Evolutionary conservation across 2,888 invertebrate species (phyloP).

Genomic region (Cryptosula pallasiana): DNA sequence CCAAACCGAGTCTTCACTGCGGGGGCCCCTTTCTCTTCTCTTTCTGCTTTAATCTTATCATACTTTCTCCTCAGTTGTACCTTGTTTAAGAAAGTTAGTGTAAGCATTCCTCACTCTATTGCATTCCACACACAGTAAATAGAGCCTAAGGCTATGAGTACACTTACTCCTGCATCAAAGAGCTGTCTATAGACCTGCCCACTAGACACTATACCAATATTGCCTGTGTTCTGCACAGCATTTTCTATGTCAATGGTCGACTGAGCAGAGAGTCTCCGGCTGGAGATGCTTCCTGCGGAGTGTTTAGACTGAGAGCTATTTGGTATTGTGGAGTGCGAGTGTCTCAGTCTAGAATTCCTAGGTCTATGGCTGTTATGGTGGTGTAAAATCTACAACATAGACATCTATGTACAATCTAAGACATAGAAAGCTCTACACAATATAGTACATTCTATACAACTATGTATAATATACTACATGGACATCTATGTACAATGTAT

Average conservation of each 20-base stretch:
- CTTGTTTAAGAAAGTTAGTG: too few relatives aligned
- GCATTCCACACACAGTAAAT: too few relatives aligned
- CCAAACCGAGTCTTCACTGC: constrained; percentile 24
- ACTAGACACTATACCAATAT: constrained; percentile 38
- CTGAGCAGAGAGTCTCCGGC: neutral
- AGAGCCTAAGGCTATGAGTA: too few relatives aligned
- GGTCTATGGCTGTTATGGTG: constrained; percentile 1
- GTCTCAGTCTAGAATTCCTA: neutral
- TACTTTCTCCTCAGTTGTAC: constrained; percentile 28
- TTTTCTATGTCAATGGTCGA: neutral
- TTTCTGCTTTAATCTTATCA: constrained; percentile 23
- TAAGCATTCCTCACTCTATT: too few relatives aligned
- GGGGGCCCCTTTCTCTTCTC: constrained; percentile 18
- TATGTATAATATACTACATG: too few relatives aligned
- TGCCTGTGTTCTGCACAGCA: constrained; percentile 13
- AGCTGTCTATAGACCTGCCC: constrained; percentile 53
- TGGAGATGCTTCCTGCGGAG: neutral
- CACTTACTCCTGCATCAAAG: constrained; percentile 53
- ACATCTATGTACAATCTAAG: too few relatives aligned
- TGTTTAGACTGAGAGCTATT: neutral
- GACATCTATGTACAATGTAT: too few relatives aligned
- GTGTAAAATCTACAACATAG: too few relatives aligned
- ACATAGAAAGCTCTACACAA: too few relatives aligned
- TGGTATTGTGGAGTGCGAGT: neutral
- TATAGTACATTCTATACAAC: too few relatives aligned